Evolutionary conservation across 2,113 vertebrate species (phyloP).

Genomic region (Hipposideros armiger): DNA sequence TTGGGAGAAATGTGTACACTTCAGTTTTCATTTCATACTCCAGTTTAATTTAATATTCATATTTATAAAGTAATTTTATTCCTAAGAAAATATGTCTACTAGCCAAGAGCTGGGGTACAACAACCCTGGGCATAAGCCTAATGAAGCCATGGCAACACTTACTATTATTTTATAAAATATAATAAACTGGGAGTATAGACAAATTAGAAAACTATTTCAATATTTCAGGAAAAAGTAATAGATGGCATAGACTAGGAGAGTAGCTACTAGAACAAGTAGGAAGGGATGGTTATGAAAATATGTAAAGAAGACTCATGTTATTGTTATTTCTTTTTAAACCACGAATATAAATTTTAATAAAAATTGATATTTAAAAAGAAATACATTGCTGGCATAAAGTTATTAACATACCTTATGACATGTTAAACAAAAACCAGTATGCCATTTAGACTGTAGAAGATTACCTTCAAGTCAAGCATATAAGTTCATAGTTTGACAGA

Average conservation of each 20-base stretch:
- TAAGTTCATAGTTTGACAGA: neutral
- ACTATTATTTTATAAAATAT: conserved; percentile 1
- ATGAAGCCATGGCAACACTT: neutral
- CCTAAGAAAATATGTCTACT: neutral
- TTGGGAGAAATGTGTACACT: neutral
- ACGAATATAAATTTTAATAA: neutral
- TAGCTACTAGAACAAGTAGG: neutral
- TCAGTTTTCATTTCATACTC: conserved; percentile 15
- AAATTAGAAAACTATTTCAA: neutral
- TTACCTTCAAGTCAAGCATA: neutral
- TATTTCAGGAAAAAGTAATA: neutral
- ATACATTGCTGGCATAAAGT: neutral
- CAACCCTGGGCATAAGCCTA: neutral
- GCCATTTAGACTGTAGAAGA: neutral
- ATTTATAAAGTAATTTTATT: conserved; percentile 1
- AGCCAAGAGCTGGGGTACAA: neutral
- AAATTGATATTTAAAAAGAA: conserved; percentile 33
- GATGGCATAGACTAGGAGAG: neutral
- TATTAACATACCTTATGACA: neutral
- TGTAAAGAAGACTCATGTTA: neutral
- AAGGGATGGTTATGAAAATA: neutral
- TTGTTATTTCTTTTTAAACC: neutral
- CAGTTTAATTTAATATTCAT: conserved; percentile 30
- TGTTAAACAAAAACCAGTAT: neutral
- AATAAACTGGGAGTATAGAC: neutral